Percentiles rank a stretch among this genome's conserved stretches.
Evolutionary conservation across 2,888 invertebrate genomes (phyloP).

Genomic region (Eupeodes latifasciatus): DNA sequence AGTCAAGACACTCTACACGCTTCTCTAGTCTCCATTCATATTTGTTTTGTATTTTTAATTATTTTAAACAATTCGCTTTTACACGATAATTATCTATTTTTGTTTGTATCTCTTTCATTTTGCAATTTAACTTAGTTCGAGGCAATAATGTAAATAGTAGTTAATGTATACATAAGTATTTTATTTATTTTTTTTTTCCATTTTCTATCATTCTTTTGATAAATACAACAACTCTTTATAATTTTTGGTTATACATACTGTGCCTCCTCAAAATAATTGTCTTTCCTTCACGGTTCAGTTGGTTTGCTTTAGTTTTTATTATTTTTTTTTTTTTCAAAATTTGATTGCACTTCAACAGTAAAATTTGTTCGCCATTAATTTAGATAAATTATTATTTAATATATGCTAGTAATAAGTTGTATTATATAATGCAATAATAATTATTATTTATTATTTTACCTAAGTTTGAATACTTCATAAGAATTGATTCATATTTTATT

Average conservation of each 20-base stretch:
- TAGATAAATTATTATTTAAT: slow-evolving; percentile 68
- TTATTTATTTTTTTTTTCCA: slow-evolving; percentile 37
- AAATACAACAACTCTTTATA: slow-evolving; percentile 64
- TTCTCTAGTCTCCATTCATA: slow-evolving; percentile 38
- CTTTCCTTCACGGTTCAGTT: slow-evolving; percentile 36
- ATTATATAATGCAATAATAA: slow-evolving; percentile 53
- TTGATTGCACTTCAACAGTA: slow-evolving; percentile 73
- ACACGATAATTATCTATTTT: slow-evolving; percentile 53
- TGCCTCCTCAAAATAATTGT: slow-evolving; percentile 48
- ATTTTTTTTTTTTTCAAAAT: slow-evolving; percentile 49
- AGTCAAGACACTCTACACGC: slow-evolving; percentile 49
- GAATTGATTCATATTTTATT: slow-evolving; percentile 54
- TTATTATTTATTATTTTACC: slow-evolving; percentile 50
- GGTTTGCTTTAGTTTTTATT: slow-evolving; percentile 17
- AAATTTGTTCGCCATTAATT: slow-evolving; percentile 63
- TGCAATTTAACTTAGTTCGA: slow-evolving; percentile 63
- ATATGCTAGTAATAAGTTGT: slow-evolving; percentile 58
- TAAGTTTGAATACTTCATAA: slow-evolving; percentile 75
- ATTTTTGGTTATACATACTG: slow-evolving; percentile 64
- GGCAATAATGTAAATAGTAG: slow-evolving; percentile 71
- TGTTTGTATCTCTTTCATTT: slow-evolving; percentile 38
- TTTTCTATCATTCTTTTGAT: slow-evolving; percentile 46
- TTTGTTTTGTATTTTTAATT: slow-evolving; percentile 46
- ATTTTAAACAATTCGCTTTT: slow-evolving; percentile 63
- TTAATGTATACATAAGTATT: slow-evolving; percentile 44